Evolutionary conservation across 2,888 invertebrate species (phyloP).

Genomic region (Poecilus cupreus): DNA sequence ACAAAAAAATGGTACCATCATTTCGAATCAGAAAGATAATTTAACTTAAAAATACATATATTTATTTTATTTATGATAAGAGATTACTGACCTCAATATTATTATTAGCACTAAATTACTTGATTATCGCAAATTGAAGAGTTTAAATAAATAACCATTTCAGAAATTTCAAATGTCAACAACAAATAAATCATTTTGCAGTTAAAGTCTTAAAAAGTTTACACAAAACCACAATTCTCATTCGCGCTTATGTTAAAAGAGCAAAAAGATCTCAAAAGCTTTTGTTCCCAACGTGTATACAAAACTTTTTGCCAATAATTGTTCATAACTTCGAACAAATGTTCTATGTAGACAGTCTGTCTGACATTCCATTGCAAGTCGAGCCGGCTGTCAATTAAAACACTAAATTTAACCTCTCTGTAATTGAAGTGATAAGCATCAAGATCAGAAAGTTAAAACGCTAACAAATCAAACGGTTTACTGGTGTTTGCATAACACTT

Average conservation of each 20-base stretch:
- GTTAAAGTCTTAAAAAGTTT: no score
- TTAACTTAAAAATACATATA: no score
- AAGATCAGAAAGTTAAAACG: conserved; percentile 5
- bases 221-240: not conserved
- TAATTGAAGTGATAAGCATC: conserved; percentile 9
- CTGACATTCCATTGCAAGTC: conserved; percentile 5
- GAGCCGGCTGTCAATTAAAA: conserved; percentile 25
- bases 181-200: no score
- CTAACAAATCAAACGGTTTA: conserved; percentile 1
- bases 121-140: no score
- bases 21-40: no score
- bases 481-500: not conserved
- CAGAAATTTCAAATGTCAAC: no score
- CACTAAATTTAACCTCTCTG: conserved; percentile 26
- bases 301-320: conserved; percentile 12
- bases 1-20: no score
- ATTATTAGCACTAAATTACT: no score
- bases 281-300: not conserved
- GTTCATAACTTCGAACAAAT: conserved; percentile 15
- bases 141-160: no score
- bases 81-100: no score
- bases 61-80: no score
- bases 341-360: not conserved
- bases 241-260: not conserved
- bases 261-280: not conserved